A percentile compares a stretch with the other conserved stretches of the same genome.
phyloP scores from a whole-genome alignment of 1,140 invertebrate genomes.

The Drosophila elegans region DNA sequence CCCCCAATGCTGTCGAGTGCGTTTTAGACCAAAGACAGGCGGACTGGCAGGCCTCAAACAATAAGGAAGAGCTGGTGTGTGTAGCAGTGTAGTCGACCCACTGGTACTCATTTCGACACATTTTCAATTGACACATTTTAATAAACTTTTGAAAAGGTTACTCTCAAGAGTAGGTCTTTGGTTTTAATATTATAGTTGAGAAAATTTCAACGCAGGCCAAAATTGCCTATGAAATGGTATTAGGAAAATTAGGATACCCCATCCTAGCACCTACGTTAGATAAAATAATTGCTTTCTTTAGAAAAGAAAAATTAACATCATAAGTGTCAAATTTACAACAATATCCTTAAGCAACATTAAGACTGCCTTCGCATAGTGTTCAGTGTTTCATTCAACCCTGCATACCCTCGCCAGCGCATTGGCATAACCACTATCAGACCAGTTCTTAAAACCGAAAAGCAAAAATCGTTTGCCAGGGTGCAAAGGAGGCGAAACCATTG shows the following conservation, averaged over 20 bases:
- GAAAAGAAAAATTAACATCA: no score
- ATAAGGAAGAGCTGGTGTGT: conserved; percentile 27
- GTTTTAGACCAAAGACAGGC: conserved; percentile 77
- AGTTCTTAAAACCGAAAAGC: conserved; percentile 78
- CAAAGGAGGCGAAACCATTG: neutral
- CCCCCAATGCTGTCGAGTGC: conserved; percentile 25
- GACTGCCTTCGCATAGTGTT: no score
- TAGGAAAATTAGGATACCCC: no score
- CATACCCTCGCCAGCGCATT: conserved; percentile 25
- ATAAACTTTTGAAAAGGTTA: no score
- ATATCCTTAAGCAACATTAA: no score
- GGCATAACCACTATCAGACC: conserved; percentile 55
- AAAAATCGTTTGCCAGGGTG: conserved; percentile 59
- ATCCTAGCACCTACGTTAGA: no score
- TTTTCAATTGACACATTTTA: neutral
- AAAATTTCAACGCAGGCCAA: no score
- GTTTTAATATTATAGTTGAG: no score
- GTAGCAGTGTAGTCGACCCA: conserved; percentile 14
- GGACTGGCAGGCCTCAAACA: conserved; percentile 35
- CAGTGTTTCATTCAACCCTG: conserved; percentile 7
- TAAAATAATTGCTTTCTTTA: no score
- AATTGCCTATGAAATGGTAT: no score
- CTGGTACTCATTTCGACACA: conserved; percentile 10
- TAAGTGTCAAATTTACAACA: no score
- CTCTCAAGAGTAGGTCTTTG: no score